phyloP scores from a whole-genome alignment of 1,140 invertebrate genomes.

The Drosophila tropicalis region DNA sequence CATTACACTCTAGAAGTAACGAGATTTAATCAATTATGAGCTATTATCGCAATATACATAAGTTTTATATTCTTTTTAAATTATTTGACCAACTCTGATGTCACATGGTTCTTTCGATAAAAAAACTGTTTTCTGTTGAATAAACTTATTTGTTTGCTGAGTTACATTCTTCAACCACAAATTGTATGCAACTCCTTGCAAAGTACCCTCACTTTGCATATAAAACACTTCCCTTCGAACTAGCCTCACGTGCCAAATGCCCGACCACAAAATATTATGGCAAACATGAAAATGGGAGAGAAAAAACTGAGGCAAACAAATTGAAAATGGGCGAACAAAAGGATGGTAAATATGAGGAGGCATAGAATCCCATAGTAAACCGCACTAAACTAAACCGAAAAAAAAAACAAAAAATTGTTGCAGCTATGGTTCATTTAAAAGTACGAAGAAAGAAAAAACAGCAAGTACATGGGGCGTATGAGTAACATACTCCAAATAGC shows the following conservation, averaged over 20 bases:
- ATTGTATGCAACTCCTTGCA: slow-evolving; percentile 2
- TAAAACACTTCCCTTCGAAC: slow-evolving; percentile 1
- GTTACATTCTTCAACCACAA: slow-evolving; percentile 3
- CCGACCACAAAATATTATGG: slow-evolving; percentile 26
- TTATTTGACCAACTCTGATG: background rate
- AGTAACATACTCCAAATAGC: slow-evolving; percentile 77
- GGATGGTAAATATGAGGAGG: slow-evolving; percentile 34
- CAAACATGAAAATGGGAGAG: slow-evolving; percentile 1
- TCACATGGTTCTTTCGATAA: background rate
- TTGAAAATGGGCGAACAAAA: slow-evolving; percentile 65
- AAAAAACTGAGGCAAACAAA: slow-evolving; percentile 49
- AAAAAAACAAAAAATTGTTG: slow-evolving; percentile 37
- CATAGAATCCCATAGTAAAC: slow-evolving; percentile 10
- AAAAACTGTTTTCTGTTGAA: background rate
- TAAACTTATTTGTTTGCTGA: background rate
- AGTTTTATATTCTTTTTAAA: background rate
- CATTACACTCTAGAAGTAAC: too few relatives aligned
- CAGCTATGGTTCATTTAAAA: slow-evolving; percentile 69
- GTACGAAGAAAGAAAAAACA: slow-evolving; percentile 19
- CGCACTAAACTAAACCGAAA: background rate
- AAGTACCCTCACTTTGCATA: slow-evolving; percentile 1
- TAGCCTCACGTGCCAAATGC: slow-evolving; percentile 26
- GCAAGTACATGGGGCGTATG: slow-evolving; percentile 58
- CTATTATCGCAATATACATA: too few relatives aligned
- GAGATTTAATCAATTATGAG: too few relatives aligned